Evolutionary conservation across 2,113 vertebrate genomes (phyloP), one percentile per base, ranked within the genome.

Genomic region (Neomonachus schauinslandi): DNA sequence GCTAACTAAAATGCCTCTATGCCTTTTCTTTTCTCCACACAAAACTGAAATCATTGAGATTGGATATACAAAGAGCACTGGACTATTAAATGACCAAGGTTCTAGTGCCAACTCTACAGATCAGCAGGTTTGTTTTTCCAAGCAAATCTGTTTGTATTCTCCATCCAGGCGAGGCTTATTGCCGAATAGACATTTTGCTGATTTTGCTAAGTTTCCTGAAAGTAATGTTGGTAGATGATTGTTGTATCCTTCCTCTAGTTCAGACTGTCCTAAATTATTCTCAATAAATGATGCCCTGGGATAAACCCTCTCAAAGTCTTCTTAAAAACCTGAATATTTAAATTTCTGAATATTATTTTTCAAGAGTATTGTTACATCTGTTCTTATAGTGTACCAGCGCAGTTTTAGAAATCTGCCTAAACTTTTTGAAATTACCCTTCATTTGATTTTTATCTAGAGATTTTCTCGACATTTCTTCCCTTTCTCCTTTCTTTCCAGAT

Each of bases 171-270:
- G 77, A 85, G 46, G 28, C 31, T 92, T 89, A 77, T n/a, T 92
- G 84, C 57, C 83, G 12, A 96, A 80, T 80, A 85, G 95, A 83
- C 74, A 46, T 69, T 86, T 84, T 94, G n/a, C 72, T 61, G 42
- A 63, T 89, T 98, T 96, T 74, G 57, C 7, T 80, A 69, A 90
- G 36, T 93, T 95, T 95, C 51, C 42, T 93, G 61, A 88, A 94
- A 97, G 49, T 92, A 91, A 82, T 77, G 0, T 84, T 92, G 16
- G 26, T 84, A 63, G 69, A 88, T 65, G 28, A 84, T 76, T 67
- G 39, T 77, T 84, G 7, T 88, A 31, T 74, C 31, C 61, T 94
- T 86, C 21, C 33, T 96, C 10, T 96, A 81, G 76, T 92, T 95
- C 93, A 80, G 0, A 83, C 14, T 88, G n/a, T 55, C 57, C 61